Percentiles rank a stretch among this genome's conserved stretches.
Evolutionary conservation across 1,140 invertebrate species (phyloP).

Genomic region (Pemphigus obesinymphae): DNA sequence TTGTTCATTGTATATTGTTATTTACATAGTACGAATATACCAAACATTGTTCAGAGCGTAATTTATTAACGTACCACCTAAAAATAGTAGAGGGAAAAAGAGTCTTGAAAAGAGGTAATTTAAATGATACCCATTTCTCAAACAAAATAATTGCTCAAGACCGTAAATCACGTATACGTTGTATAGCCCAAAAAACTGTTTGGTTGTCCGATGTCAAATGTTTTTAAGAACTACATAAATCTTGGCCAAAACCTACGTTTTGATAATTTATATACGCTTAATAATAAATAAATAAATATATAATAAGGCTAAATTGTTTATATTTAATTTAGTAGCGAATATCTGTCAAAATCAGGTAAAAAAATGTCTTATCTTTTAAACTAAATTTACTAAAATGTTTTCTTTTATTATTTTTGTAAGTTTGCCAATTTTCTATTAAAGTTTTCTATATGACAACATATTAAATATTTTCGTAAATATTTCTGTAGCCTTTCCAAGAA

Average conservation of each 20-base stretch:
- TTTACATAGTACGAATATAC: background rate
- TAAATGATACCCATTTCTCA: conserved; percentile 3
- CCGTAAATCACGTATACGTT: conserved; percentile 18
- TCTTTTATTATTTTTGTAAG: background rate
- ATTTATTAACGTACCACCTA: conserved; percentile 20
- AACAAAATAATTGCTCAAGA: conserved; percentile 23
- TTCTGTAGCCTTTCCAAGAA: background rate
- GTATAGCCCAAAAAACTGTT: conserved; percentile 6
- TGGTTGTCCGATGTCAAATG: background rate
- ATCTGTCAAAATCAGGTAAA: background rate
- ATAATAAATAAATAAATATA: too few relatives aligned
- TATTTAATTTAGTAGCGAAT: background rate
- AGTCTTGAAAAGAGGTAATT: conserved; percentile 26
- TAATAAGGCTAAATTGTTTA: conserved; percentile 1
- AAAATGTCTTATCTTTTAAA: background rate
- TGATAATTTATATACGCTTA: conserved; percentile 7
- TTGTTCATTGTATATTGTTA: background rate
- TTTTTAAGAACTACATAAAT: conserved; percentile 21
- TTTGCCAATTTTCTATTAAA: background rate
- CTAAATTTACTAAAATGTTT: background rate
- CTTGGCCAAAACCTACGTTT: conserved; percentile 10
- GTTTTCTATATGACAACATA: background rate
- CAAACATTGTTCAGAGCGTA: conserved; percentile 1
- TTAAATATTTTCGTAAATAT: background rate
- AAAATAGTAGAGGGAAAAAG: background rate